Percentiles rank a stretch among this genome's conserved stretches.
Evolutionary conservation across 2,888 invertebrate genomes (phyloP).

Genomic region (Drosophila melanosoma): DNA sequence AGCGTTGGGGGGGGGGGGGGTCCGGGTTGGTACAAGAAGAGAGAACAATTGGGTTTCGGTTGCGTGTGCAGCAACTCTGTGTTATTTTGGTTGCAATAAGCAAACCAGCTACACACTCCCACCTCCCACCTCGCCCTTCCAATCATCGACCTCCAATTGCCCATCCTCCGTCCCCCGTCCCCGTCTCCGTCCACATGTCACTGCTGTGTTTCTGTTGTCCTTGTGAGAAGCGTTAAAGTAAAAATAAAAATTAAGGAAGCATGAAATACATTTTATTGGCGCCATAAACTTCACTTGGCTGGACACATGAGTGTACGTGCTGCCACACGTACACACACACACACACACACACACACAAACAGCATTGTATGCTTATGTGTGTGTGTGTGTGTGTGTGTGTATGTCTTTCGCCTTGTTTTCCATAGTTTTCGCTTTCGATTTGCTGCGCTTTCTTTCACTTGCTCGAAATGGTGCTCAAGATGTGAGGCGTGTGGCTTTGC

Average conservation of each 20-base stretch:
- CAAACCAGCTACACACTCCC: neutral
- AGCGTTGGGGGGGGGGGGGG: too few species aligned
- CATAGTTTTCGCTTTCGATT: constrained; percentile 80
- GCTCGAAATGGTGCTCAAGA: constrained; percentile 30
- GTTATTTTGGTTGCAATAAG: constrained; percentile 38
- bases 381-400: constrained; percentile 20
- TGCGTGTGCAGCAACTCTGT: constrained; percentile 49
- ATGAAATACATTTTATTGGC: constrained; percentile 85
- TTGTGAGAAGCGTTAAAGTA: constrained; percentile 76
- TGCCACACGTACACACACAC: constrained; percentile 55
- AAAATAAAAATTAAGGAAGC: constrained; percentile 85
- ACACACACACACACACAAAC: constrained; percentile 25
- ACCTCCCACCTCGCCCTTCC: neutral
- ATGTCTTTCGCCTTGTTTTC: constrained; percentile 56
- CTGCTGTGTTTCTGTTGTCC: constrained; percentile 40
- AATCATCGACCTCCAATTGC: neutral
- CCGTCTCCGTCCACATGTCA: neutral
- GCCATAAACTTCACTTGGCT: constrained; percentile 84
- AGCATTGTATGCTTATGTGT: constrained; percentile 7
- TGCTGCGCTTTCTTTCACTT: constrained; percentile 74
- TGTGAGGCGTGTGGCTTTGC: neutral
- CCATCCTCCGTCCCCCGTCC: too few species aligned
- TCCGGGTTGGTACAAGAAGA: constrained; percentile 32
- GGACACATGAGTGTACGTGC: constrained; percentile 83
- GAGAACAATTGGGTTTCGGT: constrained; percentile 55